A percentile compares a stretch with the other conserved stretches of the same genome.
These are phyloP conservation scores for Odobenus rosmarus DNA, from an alignment of 2,113 vertebrate genomes.

Conservation along the genomic window DNA sequence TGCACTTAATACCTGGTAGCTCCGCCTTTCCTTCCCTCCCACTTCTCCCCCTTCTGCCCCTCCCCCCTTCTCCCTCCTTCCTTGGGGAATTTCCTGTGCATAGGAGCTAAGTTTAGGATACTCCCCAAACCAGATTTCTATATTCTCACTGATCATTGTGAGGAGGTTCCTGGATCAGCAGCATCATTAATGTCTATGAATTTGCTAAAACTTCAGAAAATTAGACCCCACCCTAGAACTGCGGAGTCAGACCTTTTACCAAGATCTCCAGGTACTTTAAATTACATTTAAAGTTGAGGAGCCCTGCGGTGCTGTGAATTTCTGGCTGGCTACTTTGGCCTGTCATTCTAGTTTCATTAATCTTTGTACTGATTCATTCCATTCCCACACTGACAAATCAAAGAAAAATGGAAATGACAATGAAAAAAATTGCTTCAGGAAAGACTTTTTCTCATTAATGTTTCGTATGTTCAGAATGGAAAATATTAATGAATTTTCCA, in stretches of 20 bases:
- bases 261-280: no score
- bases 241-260: not conserved
- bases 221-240: not conserved
- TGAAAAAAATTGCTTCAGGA: not conserved
- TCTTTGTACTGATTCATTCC: not conserved
- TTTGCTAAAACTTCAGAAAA: not conserved
- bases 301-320: not conserved
- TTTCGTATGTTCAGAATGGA: not conserved
- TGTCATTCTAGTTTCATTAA: not conserved
- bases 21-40: not conserved
- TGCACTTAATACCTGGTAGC: not conserved
- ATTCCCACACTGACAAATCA: not conserved
- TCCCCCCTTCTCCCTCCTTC: not conserved
- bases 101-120: not conserved
- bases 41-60: not conserved
- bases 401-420: not conserved
- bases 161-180: not conserved
- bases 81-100: not conserved
- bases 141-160: not conserved
- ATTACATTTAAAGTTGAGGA: not conserved
- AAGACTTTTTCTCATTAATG: not conserved
- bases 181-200: not conserved
- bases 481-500: not conserved
- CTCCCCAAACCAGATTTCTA: not conserved
- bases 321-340: not conserved